Conservation (phyloP, 2,888 invertebrate species). For the Ceriagrion tenellum region DNA sequence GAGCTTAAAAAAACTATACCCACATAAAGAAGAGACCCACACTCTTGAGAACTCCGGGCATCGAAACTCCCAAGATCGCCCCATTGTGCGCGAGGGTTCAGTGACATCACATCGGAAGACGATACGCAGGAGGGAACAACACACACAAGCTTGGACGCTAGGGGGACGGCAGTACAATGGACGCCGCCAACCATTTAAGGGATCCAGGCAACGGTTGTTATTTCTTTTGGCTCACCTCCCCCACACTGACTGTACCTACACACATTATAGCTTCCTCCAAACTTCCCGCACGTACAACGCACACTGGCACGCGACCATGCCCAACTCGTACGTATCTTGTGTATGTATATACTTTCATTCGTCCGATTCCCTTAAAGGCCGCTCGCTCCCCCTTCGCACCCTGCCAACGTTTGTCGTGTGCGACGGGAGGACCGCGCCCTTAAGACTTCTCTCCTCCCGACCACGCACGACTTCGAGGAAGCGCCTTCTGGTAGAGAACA, state of each 20-base stretch:
- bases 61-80: background rate
- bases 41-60: background rate
- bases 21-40: background rate
- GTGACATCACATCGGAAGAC: constrained; percentile 14
- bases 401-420: background rate
- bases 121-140: background rate
- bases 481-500: background rate
- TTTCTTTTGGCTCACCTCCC: background rate
- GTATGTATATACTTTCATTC: background rate
- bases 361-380: constrained; percentile 19
- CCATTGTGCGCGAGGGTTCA: background rate
- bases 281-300: background rate
- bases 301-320: background rate
- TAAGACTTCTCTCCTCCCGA: too few species aligned
- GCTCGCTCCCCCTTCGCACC: background rate
- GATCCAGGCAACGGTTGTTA: constrained; percentile 30
- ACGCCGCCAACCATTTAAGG: constrained; percentile 60
- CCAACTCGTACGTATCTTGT: background rate
- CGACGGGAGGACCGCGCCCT: background rate
- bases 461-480: background rate
- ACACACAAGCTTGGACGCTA: background rate
- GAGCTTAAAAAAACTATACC: background rate
- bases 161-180: constrained; percentile 30
- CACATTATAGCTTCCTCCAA: background rate
- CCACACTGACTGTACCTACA: too few species aligned